Base-by-base conservation (phyloP, 2,888 invertebrate species). In the Rhodophaea formosa region DNA sequence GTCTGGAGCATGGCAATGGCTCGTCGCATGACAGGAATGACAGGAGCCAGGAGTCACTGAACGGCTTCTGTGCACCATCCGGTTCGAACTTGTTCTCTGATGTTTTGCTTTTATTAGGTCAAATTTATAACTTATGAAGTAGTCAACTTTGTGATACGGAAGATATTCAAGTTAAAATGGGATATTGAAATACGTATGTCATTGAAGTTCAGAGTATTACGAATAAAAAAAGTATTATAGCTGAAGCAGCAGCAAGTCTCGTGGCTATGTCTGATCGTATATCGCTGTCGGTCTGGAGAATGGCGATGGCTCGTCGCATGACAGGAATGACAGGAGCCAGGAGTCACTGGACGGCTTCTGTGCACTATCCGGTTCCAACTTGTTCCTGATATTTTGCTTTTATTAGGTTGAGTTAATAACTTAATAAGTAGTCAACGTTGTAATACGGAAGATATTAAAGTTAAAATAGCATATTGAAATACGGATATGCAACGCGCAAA, bases 1-100 rank as follows among this genome's bases (percentile, higher is more conserved):
- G 56, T 64, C 65, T 68, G 61, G 60, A 59, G 65, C 64, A 71
- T 3, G 39, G 59, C 59, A 70, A 82, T 75, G 81, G 82, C 66
- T 71, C 76, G 79, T 69, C 75, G 75, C 67, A 67, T 73, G 60
- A 63, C 61, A 72, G 80, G 82, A 76, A 85, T 81, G 75, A 68
- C 64, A 62, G 65, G 69, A 62, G 64, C 65, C 59, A 66, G 67
- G 64, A 62, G 63, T 59, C 60, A 52, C 59, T 59, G 59, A 61
- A 59, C 68, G 58, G 73, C 75, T 75, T 65, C 75, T 67, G 77
- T 78, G 70, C 72, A 71, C 71, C 32, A 49, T 49, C 68, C 67
- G 72, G 52, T 39, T 8, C 12, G 0, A 39, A 52, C 39, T 52
- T 12, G 17, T 53, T 42, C 16, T 5, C 39, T 53, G 39, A 15